phyloP scores from a whole-genome alignment of 2,113 vertebrate genomes.

The Erythrocercus mccallii region DNA sequence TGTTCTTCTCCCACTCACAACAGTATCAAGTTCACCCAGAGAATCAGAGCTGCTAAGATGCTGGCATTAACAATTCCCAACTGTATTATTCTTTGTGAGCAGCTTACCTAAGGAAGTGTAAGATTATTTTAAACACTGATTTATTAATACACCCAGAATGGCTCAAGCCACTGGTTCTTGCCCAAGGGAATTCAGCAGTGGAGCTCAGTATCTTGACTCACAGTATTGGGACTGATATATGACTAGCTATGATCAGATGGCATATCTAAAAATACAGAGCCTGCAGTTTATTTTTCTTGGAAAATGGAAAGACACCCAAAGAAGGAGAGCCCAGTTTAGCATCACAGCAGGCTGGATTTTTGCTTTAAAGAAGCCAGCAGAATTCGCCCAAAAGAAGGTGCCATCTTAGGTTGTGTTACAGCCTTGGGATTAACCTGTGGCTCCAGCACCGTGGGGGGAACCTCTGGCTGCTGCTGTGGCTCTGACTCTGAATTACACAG shows the following conservation, averaged over 20 bases:
- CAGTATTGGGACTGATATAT: slow-evolving; percentile 33
- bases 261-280: slow-evolving; percentile 57
- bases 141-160: slow-evolving; percentile 17
- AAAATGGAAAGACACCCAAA: slow-evolving; percentile 54
- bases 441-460: neutral
- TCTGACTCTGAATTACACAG: neutral
- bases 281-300: slow-evolving; percentile 55
- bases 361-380: slow-evolving; percentile 42
- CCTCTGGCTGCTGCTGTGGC: neutral
- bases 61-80: neutral
- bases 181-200: neutral
- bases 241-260: slow-evolving; percentile 30
- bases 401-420: neutral
- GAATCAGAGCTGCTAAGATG: neutral
- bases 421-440: neutral
- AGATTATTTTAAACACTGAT: neutral
- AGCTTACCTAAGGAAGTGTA: slow-evolving; percentile 6
- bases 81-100: neutral
- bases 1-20: neutral
- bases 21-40: neutral
- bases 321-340: slow-evolving; percentile 40
- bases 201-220: slow-evolving; percentile 36
- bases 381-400: neutral
- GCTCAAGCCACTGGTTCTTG: neutral
- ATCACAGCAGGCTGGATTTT: neutral